Evolutionary conservation across 2,888 invertebrate species (phyloP).

Genomic region (Lepidocyrtinus sp.): DNA sequence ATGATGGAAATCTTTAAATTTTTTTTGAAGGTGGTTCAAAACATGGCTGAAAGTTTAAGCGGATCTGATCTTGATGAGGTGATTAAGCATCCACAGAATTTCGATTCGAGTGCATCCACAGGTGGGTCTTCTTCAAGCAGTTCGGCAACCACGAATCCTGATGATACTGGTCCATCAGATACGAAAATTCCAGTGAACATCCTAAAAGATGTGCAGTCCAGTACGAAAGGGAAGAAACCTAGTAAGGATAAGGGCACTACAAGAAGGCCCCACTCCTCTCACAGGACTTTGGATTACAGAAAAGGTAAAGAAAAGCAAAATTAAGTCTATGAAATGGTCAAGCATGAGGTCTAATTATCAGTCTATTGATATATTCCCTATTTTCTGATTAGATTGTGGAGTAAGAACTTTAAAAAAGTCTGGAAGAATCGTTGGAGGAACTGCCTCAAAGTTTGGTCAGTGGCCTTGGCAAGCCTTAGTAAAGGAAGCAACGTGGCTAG

Average conservation of each 20-base stretch:
- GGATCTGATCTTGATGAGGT: slow-evolving; percentile 67
- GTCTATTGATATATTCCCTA: too few species aligned
- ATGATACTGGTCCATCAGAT: slow-evolving; percentile 57
- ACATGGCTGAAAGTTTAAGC: slow-evolving; percentile 68
- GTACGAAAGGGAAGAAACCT: slow-evolving; percentile 50
- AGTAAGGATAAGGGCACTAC: slow-evolving; percentile 57
- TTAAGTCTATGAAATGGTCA: too few species aligned
- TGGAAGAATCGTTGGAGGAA: slow-evolving; percentile 91
- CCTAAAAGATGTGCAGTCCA: slow-evolving; percentile 53
- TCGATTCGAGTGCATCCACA: slow-evolving; percentile 9
- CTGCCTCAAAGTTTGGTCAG: slow-evolving; percentile 84
- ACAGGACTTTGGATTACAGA: slow-evolving; percentile 68
- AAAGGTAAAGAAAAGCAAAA: slow-evolving; percentile 67
- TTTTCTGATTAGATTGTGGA: slow-evolving; percentile 88
- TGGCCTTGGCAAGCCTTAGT: slow-evolving; percentile 96
- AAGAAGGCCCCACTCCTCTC: slow-evolving; percentile 50
- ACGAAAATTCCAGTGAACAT: slow-evolving; percentile 62
- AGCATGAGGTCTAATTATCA: too few species aligned
- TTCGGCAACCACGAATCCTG: slow-evolving; percentile 56
- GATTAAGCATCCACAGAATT: slow-evolving; percentile 53
- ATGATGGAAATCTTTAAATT: neutral
- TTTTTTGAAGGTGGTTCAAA: slow-evolving; percentile 67
- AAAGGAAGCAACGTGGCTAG: slow-evolving; percentile 93
- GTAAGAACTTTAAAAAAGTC: slow-evolving; percentile 81
- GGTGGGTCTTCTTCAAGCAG: neutral